Evolutionary conservation across 2,113 vertebrate genomes (phyloP), one percentile per base, ranked within the genome.

Genomic region (Brachypteracias leptosomus): DNA sequence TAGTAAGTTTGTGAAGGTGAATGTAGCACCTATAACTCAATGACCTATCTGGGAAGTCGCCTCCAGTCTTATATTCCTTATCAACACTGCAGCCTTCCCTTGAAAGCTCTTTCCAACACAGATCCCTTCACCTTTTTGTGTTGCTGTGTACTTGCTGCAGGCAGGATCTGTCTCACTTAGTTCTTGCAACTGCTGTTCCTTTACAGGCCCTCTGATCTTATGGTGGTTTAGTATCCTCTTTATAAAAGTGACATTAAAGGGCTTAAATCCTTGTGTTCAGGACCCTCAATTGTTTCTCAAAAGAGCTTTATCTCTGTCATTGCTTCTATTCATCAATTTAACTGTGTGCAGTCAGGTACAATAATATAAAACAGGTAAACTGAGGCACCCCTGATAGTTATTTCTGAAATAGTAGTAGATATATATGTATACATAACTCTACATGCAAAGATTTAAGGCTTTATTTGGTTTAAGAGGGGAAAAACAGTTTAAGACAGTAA

Each of bases 11-110:
- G 29, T 68, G 57, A 75, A 57, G 29, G 13, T 3, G 0, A 78
- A 85, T 16, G 7, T 46, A 73, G 55, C 40, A 83, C 15, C 15
- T 70, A 13, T 73, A 58, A 73, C n/a, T 72, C 78, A 66, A 31
- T 16, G 36, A 78, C 38, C 40, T 55, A n/a, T 16, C 24, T 70
- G 40, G 28, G 46, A 90, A 65, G 55, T 62, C 0, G 0, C 46
- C 29, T 76, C 44, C 59, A 73, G 36, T 55, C 47, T 74, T 58
- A 42, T 6, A 40, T 36, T 57, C 33, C 42, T n/a, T 70, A 42
- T 55, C 2, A 1, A 6, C 3, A 3, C 2, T 0, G 8, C 36
- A 85, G 18, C 46, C 54, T 79, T 78, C n/a, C n/a, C 33, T 44
- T 68, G 58, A 65, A 63, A 75, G 36, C 21, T 57, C 74, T 70